Evolutionary conservation across 2,797 vertebrate species (phyloP), one percentile per base, ranked within the genome.

Genomic region (Nothura maculosa): DNA sequence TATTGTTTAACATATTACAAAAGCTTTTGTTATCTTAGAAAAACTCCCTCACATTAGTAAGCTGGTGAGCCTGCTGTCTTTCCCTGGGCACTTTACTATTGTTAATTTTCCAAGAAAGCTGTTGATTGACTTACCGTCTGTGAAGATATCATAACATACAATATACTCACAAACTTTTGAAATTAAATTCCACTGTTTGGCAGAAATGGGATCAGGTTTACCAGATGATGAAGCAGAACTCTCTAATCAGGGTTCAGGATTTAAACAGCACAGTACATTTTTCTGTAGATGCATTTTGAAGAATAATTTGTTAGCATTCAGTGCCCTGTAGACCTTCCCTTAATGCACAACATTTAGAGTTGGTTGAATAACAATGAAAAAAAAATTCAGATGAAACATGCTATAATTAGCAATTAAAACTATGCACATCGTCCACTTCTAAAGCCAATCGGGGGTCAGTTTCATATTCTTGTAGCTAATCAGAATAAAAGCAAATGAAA

Each of bases 41-140:
- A 85, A 75, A 17, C 30, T 63, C 32, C n/a, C 40, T 9, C 28
- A 63, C 40, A 77, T 45, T 5, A 42, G 30, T 60, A 84, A 79
- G 70, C 19, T 27, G 18, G 9, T 61, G 30, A 92, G 47, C 60
- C 63, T 88, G 43, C 55, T 63, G 15, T 74, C 87, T 88, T 84
- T 60, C 67, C 78, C 38, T 36, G 68, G 63, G 40, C 86, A 22
- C 48, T 21, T 67, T 86, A 25, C 66, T 85, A 78, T 76, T 52
- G 77, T 76, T 88, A 90, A 91, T 96, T 93, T 94, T 81, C 57
- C 90, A 68, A 72, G 81, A 81, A 88, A 93, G 52, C 36, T 84
- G 79, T 70, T 8, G 9, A 81, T 63, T 48, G 78, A 77, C 68
- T 74, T 81, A 81, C 2, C 54, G 77, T 80, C 85, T 81, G 63